Evolutionary conservation across 2,888 invertebrate species (phyloP), one percentile per base, ranked within the genome.

Genomic region (Teinopalpus imperialis): DNA sequence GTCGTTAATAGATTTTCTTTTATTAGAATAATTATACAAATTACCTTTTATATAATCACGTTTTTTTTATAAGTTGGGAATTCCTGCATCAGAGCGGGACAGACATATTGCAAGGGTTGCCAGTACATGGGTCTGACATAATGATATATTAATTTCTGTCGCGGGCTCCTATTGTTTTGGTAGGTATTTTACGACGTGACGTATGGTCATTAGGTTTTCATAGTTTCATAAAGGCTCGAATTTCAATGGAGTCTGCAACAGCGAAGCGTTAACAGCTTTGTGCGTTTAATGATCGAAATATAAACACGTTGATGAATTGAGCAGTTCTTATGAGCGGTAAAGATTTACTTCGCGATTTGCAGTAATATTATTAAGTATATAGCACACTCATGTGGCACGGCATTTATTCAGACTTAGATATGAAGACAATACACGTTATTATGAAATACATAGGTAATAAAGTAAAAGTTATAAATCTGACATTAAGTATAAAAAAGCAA

Each of bases 101-200:
- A 43, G 61, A 8, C 16, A 14, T 10, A 54, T 37, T 39, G 49
- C 47, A 52, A 59, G 61, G 60, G 61, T 61, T 61, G 59, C 54
- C 53, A 57, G 62, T 67, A 71, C 63, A 67, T 88, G 88, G 77
- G 74, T 73, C 76, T 88, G 88, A 87, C 88, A 85, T 87, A 88
- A 88, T 88, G 88, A 88, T 88, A 82, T 87, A 88, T 88, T 88
- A 88, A 88, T 88, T 87, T 87, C 85, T 85, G 83, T 83, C 85
- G 81, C 79, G 69, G 62, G 76, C 81, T 70, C 58, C 82, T 65
- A 83, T 88, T 88, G 87, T 87, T 86, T 86, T 80, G 82, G 75
- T 80, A 81, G 83, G 85, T 87, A 82, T 87, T 86, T 86, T 81
- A 80, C 78, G 72, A 64, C 60, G 73, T 86, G 87, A 87, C 81